Evolutionary conservation across 1,140 invertebrate genomes (phyloP), one percentile per base, ranked within the genome.

Genomic region (Drosophila paulistorum): DNA sequence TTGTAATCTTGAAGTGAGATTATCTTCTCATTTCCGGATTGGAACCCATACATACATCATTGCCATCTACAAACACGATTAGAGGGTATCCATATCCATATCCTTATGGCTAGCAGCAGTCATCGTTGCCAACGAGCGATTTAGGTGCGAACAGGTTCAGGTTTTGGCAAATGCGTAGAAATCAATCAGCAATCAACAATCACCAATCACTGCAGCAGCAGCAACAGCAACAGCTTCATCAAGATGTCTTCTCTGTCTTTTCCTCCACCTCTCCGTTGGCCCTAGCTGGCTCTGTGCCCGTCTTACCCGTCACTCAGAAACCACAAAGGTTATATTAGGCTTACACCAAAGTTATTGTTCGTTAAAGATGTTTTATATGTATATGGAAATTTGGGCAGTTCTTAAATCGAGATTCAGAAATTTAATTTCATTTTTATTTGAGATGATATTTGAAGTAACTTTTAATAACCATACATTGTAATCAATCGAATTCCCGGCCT

Each of bases 81-180:
- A 55, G 0, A 51, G 45, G 45, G 45, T 51, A 51, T 51, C 9
- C 20, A 51, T 51, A 51, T 51, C 45, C 45, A 51, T 51, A 51
- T 51, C 45, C 45, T 51, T 51, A 23, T 51, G 45, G 45, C 17
- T 17, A 48, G 45, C 45, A 48, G 45, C 14, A 17, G 14, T 5
- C 45, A 23, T 51, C 17, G n/a, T 51, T 3, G 9, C 14, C 9
- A 4, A 10, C 23, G 45, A 48, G 20, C 45, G 45, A 10, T 77
- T 74, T 71, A 37, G 84, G 83, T 62, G 67, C 76, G 79, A 86
- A 86, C 83, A 64, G 63, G 83, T 59, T 37, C 57, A 59, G 57
- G 57, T 59, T 55, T 83, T 87, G 71, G 72, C 83, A 82, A 81
- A 76, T 76, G 73, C 55, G 69, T 64, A 77, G 77, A 77, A 85